Evolutionary conservation across 2,888 invertebrate genomes (phyloP), one percentile per base, ranked within the genome.

Genomic region (Caenorhabditis wallacei): DNA sequence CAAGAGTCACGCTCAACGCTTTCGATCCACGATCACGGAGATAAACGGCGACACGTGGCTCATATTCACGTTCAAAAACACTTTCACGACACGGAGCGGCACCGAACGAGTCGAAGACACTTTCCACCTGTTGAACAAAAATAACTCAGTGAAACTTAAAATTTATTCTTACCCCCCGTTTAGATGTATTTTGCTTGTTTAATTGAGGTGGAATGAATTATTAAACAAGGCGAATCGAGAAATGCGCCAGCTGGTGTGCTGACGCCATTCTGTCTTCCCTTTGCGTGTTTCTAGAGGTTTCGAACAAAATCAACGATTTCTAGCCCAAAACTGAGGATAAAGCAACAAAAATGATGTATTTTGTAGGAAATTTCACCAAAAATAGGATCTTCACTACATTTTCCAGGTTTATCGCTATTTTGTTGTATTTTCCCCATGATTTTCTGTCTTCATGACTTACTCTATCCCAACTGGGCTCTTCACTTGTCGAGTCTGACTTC

Each of bases 71-170:
- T 1, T 79, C 82, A 75, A 90, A 90, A 4, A 90, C 85, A 20
- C 89, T 89, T 80, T 90, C 89, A 51, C 90, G 86, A 74, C 89
- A 89, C 30, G 89, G 87, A 4, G 87, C 88, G 1, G 84, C 84
- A 43, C 89, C 89, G 68, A 85, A 87, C n/a, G 86, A 86, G 30
- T 80, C 82, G 63, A 90, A 85, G 24, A 90, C 87, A 43, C 85
- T 87, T 30, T 89, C 88, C 59, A 90, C 90, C 86, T 90, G 72
- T 30, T 71, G 72, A 43, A 57, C 18, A 11, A 56, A 69, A 56
- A 20, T 26, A 84, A 59, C 66, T 53, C n/a, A 51, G 13, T 30
- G 7, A 24, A 24, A n/a, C 53, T 18, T 48, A 51, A 30, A 30
- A 30, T 30, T 20, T 51, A 2, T 51, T 51, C 11, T 51, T 18